Evolutionary conservation across 2,888 invertebrate genomes (phyloP).

Genomic region (Archaeoteleia sp.): DNA sequence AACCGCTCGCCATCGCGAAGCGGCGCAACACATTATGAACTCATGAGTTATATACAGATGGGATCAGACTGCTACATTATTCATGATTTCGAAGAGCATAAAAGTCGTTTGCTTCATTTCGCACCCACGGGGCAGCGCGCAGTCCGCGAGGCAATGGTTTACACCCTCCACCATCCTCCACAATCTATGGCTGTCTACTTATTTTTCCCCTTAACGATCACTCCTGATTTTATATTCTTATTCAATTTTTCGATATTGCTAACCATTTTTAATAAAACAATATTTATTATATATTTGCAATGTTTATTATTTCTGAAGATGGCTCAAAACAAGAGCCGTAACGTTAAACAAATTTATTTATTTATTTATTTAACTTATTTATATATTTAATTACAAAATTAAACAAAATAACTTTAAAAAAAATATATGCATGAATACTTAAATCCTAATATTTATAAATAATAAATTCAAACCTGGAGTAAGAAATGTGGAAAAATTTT

Average conservation of each 20-base stretch:
- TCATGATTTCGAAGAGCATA: conserved; percentile 64
- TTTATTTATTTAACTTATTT: no score
- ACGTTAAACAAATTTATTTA: no score
- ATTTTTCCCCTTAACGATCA: conserved; percentile 3
- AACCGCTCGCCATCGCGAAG: conserved; percentile 21
- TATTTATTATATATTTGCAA: no score
- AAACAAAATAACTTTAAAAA: no score
- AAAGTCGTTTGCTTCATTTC: conserved; percentile 67
- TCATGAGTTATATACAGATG: conserved; percentile 63
- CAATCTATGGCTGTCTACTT: conserved; percentile 4
- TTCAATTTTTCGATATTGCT: neutral
- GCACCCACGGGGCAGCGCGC: conserved; percentile 55
- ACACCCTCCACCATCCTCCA: conserved; percentile 1
- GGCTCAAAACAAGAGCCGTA: no score
- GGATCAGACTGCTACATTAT: conserved; percentile 64
- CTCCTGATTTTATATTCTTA: neutral
- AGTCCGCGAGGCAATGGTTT: conserved; percentile 28
- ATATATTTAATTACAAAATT: no score
- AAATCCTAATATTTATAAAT: no score
- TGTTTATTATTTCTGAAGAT: no score
- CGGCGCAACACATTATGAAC: conserved; percentile 61
- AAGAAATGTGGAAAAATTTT: no score
- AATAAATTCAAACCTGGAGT: no score
- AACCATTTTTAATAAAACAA: neutral
- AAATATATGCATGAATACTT: no score